Base-by-base conservation (phyloP, 2,888 invertebrate genomes). In the Himalopsyche tibetana region DNA sequence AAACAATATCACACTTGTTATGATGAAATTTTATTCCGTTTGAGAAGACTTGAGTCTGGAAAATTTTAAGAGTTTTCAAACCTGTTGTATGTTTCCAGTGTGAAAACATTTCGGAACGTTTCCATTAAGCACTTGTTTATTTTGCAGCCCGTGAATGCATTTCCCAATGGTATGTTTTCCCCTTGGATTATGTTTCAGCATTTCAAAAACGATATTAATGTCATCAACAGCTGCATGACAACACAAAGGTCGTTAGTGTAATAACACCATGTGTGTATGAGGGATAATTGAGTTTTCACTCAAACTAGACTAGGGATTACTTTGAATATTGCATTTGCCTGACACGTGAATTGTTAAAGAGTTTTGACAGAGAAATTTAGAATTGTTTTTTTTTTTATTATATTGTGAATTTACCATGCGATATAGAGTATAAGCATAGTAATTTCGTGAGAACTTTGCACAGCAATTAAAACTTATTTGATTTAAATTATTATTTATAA, bases 161-260 rank as follows among this genome's bases (percentile, higher is more conserved):
- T 19, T 5, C 63, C 63, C 63, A 63, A 4, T 63, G n/a, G 63
- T 11, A 63, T 63, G 19, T 63, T 63, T 28, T 19, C 63, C 63
- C 63, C 6, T 63, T 63, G 63, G 28, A 63, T 63, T 28, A 19
- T 11, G 63, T 63, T 63, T 63, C 19, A 63, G 63, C 19, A 63
- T 63, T 63, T 63, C 19, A 28, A 63, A 28, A 63, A 19, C 28
- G n/a, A 63, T 63, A 63, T 63, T 63, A 63, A 28, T 63, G 63
- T 63, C 63, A 63, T 63, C 63, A 63, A 63, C 63, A 63, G 63
- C 63, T 63, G 63, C 28, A 19, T 63, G 63, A 63, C 63, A 63
- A n/a, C 63, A 28, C 56, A 56, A n/a, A 56, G 56, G 56, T 56
- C 56, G 19, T n/a, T 56, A 56, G 56, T 56, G n/a, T 56, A 56